A percentile compares a stretch with the other conserved stretches of the same genome.
phyloP scores from a whole-genome alignment of 35 echinoderm and acorn worm genomes.

The Apostichopus parvimensis region DNA sequence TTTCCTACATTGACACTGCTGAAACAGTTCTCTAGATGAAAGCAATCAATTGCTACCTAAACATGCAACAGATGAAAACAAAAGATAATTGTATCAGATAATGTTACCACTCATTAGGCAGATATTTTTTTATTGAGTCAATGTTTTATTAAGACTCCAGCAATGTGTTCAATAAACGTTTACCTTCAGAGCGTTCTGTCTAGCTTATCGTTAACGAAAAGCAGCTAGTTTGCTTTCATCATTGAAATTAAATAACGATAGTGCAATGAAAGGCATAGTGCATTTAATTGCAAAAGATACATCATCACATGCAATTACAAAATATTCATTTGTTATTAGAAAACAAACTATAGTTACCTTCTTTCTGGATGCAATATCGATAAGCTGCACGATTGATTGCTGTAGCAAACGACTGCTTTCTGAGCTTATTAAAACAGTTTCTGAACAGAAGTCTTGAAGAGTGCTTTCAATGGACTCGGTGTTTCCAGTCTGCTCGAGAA shows the following conservation, averaged over 20 bases:
- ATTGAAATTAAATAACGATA: neutral
- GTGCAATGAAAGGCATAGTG: too few species aligned
- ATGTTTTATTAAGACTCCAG: too few species aligned
- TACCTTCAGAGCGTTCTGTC: neutral
- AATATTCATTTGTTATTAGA: too few species aligned
- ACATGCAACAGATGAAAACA: neutral
- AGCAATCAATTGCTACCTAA: neutral
- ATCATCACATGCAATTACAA: too few species aligned
- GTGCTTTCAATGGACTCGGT: neutral
- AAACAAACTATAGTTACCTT: neutral
- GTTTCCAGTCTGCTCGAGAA: neutral
- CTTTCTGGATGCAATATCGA: neutral
- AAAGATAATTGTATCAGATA: neutral
- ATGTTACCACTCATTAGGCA: neutral
- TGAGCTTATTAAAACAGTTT: neutral
- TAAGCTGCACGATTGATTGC: neutral
- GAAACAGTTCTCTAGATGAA: neutral
- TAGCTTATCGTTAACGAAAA: neutral
- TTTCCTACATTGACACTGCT: neutral
- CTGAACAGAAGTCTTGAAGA: neutral
- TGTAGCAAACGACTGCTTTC: neutral
- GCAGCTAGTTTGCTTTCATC: neutral
- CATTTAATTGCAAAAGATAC: too few species aligned
- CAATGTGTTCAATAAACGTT: too few species aligned
- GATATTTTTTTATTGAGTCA: neutral